Evolutionary conservation across 2,113 vertebrate genomes (phyloP).

Genomic region (Mirounga angustirostris): DNA sequence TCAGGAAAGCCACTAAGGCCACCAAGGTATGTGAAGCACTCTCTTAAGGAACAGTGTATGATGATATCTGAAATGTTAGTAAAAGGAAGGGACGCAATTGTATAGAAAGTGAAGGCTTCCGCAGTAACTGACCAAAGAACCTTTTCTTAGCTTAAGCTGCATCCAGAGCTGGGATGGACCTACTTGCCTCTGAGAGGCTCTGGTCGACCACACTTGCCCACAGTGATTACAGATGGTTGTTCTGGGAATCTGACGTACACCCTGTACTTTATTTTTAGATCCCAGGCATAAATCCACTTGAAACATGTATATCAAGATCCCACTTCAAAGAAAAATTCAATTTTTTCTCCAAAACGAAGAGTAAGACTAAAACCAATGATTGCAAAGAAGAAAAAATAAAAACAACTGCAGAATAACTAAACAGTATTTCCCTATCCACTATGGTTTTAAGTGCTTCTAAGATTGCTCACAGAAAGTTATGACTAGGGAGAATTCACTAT

Average conservation of each 20-base stretch:
- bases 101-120: neutral
- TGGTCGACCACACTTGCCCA: neutral
- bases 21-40: neutral
- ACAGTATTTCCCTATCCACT: neutral
- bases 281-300: neutral
- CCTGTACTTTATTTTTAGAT: conserved; percentile 40
- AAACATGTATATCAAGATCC: neutral
- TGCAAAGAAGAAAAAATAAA: conserved; percentile 50
- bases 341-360: conserved; percentile 27
- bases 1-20: neutral
- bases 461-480: neutral
- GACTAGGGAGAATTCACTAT: neutral
- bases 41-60: neutral
- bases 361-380: conserved; percentile 51
- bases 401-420: conserved; percentile 9
- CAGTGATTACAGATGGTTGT: neutral
- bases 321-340: conserved; percentile 45
- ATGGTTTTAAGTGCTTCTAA: neutral
- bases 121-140: neutral
- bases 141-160: neutral
- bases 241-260: neutral
- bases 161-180: neutral
- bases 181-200: neutral
- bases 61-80: neutral
- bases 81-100: neutral